Evolutionary conservation across 2,113 vertebrate species (phyloP), one percentile per base, ranked within the genome.

Genomic region (Sterrhoptilus dennistouni): DNA sequence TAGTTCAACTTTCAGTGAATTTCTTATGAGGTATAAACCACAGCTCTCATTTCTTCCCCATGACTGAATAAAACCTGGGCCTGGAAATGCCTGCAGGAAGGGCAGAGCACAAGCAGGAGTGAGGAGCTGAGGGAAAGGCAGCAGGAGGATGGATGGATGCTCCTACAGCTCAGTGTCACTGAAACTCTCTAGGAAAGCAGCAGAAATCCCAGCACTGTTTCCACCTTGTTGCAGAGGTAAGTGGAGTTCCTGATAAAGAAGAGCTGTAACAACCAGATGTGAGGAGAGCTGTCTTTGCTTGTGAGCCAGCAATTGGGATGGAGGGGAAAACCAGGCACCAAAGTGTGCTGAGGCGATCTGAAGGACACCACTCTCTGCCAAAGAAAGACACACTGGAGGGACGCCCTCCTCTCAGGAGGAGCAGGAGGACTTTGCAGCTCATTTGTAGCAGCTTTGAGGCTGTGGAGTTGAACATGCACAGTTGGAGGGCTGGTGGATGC

Each of bases 401-500:
- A 50, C 72, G 24, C 21, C 33, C 21, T 1, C n/a, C 33, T 25
- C 83, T 50, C 22, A 3, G 0, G 9, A 66, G 88, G 42, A 91
- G 65, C 14, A 2, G 61, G 63, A 91, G 80, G 79, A 74, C 65
- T 50, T 79, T 23, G 38, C 2, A 1, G 60, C 72, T 87, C 16
- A 1, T 80, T 69, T 69, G 53, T 61, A 88, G 53, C 90, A 97
- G 92, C 59, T 93, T 72, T 49, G 25, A 64, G 90, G 63, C 85
- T 76, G 72, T 20, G 59, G 76, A 91, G 54, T 50, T 5, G 64
- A 87, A 71, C 1, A 0, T 40, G 81, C 81, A 52, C 77, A 89
- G 92, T 89, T 93, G 92, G 93, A 89, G 84, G 77, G 60, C 69
- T 96, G 85, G 40, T 76, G 75, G 63, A 80, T 83, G 75, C 1